Evolutionary conservation across 2,797 vertebrate genomes (phyloP).

Genomic region (Enteromius unitaeniatus): DNA sequence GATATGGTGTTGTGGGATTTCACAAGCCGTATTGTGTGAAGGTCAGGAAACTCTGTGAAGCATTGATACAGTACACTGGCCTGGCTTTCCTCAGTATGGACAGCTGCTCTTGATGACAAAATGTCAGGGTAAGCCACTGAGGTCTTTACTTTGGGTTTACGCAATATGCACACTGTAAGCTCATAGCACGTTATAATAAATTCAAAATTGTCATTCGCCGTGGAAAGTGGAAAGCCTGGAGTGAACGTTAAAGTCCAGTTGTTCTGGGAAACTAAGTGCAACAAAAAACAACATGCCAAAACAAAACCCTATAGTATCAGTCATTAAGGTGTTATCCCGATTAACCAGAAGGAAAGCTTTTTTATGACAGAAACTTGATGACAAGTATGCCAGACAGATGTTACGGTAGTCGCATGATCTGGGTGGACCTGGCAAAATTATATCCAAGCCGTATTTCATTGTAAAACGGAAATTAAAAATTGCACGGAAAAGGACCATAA

Average conservation of each 20-base stretch:
- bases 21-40: constrained; percentile 79
- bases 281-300: constrained; percentile 42
- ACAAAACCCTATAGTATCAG: not conserved
- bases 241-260: constrained; percentile 25
- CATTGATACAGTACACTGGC: constrained; percentile 69
- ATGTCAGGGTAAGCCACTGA: constrained; percentile 17
- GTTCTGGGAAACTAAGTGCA: constrained; percentile 16
- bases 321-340: not conserved
- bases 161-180: constrained; percentile 20
- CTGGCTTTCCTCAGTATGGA: constrained; percentile 69
- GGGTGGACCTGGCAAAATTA: not conserved
- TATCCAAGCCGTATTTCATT: not conserved
- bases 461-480: not conserved
- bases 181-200: constrained; percentile 36
- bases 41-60: constrained; percentile 75
- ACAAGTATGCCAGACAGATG: not conserved
- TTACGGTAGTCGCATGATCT: not conserved
- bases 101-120: constrained; percentile 51
- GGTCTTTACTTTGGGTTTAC: constrained; percentile 48
- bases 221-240: constrained; percentile 11
- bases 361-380: constrained; percentile 36
- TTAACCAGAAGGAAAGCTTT: constrained; percentile 9
- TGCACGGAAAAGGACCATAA: not conserved
- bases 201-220: constrained; percentile 17
- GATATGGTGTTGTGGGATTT: constrained; percentile 68